These are phyloP conservation scores for Meriones psammophilus DNA, from an alignment of 2,797 vertebrate species.

Conservation along the genomic window DNA sequence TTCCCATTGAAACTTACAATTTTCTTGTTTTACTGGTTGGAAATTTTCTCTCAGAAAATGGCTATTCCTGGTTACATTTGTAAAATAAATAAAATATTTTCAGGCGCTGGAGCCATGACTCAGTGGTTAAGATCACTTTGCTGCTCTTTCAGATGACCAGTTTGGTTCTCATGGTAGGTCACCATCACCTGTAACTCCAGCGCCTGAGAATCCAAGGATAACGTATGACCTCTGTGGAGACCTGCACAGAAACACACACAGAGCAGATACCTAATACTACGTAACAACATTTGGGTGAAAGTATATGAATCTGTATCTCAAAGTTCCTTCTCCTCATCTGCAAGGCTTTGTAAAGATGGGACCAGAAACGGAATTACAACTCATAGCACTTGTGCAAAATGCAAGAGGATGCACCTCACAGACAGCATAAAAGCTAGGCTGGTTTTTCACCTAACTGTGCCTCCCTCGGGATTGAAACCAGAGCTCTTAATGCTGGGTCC, in stretches of 20 bases:
- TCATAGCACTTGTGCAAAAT: not conserved
- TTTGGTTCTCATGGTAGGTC: not conserved
- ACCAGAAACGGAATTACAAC: not conserved
- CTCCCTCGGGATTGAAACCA: conserved; percentile 39
- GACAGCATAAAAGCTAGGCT: not conserved
- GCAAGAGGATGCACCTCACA: not conserved
- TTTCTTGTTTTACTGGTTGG: not conserved
- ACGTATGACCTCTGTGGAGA: not conserved
- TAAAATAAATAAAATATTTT: not conserved
- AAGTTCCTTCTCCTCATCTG: not conserved
- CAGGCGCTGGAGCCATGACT: too few relatives aligned
- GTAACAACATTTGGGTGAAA: not conserved
- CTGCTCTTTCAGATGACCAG: not conserved
- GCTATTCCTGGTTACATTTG: not conserved
- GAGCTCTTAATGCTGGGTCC: not conserved
- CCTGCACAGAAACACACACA: not conserved
- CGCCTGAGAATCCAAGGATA: too few relatives aligned
- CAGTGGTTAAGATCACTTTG: not conserved
- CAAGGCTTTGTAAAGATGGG: not conserved
- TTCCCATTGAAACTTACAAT: not conserved
- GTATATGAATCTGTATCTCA: not conserved
- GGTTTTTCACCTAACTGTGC: conserved; percentile 26
- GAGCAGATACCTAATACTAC: not conserved
- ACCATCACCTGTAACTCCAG: not conserved
- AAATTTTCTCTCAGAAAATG: conserved; percentile 21